Percentiles rank a stretch among this genome's conserved stretches.
Conservation (phyloP, 2,888 invertebrate species). For the Hyppa rectilinea region DNA sequence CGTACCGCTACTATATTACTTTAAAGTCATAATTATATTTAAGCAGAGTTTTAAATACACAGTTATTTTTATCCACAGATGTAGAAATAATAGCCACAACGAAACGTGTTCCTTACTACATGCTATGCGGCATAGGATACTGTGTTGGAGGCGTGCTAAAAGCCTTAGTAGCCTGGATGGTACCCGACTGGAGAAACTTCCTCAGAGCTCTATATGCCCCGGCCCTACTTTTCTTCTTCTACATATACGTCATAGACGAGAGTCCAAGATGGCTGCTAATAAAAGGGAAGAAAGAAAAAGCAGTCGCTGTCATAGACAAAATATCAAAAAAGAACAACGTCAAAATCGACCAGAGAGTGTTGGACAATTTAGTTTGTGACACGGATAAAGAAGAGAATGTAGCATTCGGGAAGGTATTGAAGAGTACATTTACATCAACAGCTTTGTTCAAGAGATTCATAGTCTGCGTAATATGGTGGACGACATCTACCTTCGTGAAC, state of each 20-base stretch:
- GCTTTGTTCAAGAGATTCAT: constrained; percentile 79
- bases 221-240: constrained; percentile 92
- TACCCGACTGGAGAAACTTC: constrained; percentile 93
- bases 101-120: constrained; percentile 77
- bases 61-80: constrained; percentile 68
- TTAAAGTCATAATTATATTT: no score
- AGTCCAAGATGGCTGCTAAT: constrained; percentile 95
- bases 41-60: no score
- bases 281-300: constrained; percentile 92
- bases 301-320: constrained; percentile 91
- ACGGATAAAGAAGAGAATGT: constrained; percentile 69
- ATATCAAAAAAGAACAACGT: constrained; percentile 89
- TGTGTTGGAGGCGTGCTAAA: constrained; percentile 72
- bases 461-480: constrained; percentile 85
- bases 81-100: constrained; percentile 81
- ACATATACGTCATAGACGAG: constrained; percentile 93
- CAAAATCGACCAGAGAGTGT: constrained; percentile 72
- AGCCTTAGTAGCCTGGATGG: constrained; percentile 78
- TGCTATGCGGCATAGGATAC: constrained; percentile 76
- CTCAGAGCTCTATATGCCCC: constrained; percentile 93
- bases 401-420: constrained; percentile 72
- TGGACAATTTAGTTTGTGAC: constrained; percentile 71
- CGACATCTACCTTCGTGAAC: constrained; percentile 94
- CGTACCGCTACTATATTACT: not conserved
- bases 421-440: constrained; percentile 79